phyloP scores from a whole-genome alignment of 2,797 vertebrate genomes.

The Coregonus suidteri region DNA sequence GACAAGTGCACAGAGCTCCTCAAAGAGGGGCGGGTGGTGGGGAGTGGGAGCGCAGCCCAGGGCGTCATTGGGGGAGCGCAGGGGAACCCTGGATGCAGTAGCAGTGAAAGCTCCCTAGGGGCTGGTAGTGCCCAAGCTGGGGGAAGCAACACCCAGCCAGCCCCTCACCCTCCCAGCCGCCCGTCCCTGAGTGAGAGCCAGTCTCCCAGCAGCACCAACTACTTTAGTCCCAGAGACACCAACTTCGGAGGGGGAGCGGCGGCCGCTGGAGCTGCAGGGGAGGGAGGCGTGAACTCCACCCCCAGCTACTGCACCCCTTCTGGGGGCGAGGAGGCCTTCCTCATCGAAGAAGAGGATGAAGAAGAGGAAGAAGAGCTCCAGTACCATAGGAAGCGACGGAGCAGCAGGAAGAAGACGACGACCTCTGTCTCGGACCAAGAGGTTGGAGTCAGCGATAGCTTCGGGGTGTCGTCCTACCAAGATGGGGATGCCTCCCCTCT shows the following conservation, averaged over 20 bases:
- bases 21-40: constrained; percentile 69
- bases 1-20: constrained; percentile 95
- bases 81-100: constrained; percentile 62
- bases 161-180: constrained; percentile 56
- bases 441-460: constrained; percentile 79
- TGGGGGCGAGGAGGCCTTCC: constrained; percentile 76
- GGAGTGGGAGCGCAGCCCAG: neutral
- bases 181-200: constrained; percentile 83
- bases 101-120: constrained; percentile 20
- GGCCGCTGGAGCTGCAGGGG: constrained; percentile 48
- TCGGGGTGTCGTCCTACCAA: constrained; percentile 81
- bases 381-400: constrained; percentile 64
- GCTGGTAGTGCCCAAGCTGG: constrained; percentile 23
- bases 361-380: constrained; percentile 55
- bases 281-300: constrained; percentile 78
- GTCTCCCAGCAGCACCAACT: constrained; percentile 92
- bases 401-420: constrained; percentile 69
- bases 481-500: constrained; percentile 68
- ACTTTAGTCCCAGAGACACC: constrained; percentile 86
- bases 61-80: constrained; percentile 32
- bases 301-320: constrained; percentile 87
- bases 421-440: constrained; percentile 71
- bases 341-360: constrained; percentile 66
- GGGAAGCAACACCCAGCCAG: constrained; percentile 54
- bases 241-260: constrained; percentile 59